Percentiles rank a stretch among this genome's conserved stretches.
phyloP scores from a whole-genome alignment of 53 echinoderm and acorn worm species.

The Stichopus horrens region DNA sequence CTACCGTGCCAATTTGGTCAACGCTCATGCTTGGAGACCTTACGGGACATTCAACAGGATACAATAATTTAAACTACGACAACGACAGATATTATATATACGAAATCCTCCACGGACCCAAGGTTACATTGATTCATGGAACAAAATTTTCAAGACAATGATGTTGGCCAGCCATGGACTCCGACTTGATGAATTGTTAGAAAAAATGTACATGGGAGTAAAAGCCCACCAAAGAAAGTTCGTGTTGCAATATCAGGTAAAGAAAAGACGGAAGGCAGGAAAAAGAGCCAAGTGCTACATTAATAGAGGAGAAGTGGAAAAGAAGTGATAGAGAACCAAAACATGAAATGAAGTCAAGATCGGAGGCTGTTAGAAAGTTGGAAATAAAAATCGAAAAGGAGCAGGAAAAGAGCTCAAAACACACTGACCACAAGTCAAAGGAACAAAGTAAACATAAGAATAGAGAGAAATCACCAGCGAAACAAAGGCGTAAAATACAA shows the following conservation, averaged over 20 bases:
- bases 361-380: not conserved
- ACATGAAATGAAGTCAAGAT: too few species aligned
- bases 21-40: not conserved
- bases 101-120: conserved; percentile 11
- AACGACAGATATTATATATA: not conserved
- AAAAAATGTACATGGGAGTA: too few species aligned
- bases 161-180: not conserved
- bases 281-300: too few species aligned
- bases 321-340: too few species aligned
- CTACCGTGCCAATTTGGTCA: conserved; percentile 20
- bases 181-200: conserved; percentile 2
- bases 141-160: conserved; percentile 13
- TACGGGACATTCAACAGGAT: not conserved
- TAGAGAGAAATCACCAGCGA: too few species aligned
- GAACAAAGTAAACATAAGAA: not conserved
- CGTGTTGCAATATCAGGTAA: too few species aligned
- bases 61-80: not conserved
- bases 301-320: too few species aligned
- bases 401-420: too few species aligned
- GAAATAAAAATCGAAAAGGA: not conserved
- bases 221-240: too few species aligned
- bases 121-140: conserved; percentile 20
- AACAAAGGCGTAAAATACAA: too few species aligned
- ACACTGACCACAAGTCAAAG: not conserved
- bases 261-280: too few species aligned